Evolutionary conservation across 2,797 vertebrate species (phyloP), one percentile per base, ranked within the genome.

Genomic region (Cottoperca gobio): DNA sequence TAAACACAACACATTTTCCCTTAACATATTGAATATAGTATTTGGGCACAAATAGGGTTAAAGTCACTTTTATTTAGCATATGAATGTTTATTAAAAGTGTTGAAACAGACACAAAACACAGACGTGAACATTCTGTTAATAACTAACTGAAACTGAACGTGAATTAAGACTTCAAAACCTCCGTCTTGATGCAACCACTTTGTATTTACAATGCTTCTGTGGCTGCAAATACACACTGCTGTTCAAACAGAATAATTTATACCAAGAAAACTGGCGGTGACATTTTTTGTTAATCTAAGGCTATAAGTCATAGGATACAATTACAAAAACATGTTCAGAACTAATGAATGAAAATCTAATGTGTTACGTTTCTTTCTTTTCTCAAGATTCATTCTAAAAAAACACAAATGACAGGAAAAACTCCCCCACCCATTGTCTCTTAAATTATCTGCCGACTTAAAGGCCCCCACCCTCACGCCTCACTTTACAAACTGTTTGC

Each of bases 401-500:
- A 24, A 52, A 17, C 14, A 68, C 14, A 70, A 61, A 33, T 11
- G 4, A 50, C 11, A 9, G 12, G 16, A 8, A 62, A 39, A 62
- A 46, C 26, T 55, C 19, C 17, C 7, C 19, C 33, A 45, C 40
- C 12, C 28, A 60, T 2, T 21, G 17, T 48, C 21, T 62, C 43
- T 62, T 13, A 66, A 73, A 37, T 60, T 5, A 21, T 14, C 55
- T 57, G 48, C 42, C 53, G 31, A 45, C 37, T 3, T 13, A 6
- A 39, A 71, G 35, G 4, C 28, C 55, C 61, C 28, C 2, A 19
- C 28, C 26, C 17, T n/a, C n/a, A 17, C 5, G 1, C 7, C 1
- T 71, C 10, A 6, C 42, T 60, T 78, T 82, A 90, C n/a, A 68
- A 50, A 61, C 40, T 8, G 26, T 76, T 83, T 4, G 83, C 82